These are phyloP conservation scores for Apodemus agrarius DNA, from an alignment of 2,797 vertebrate species.

Conservation along the genomic window DNA sequence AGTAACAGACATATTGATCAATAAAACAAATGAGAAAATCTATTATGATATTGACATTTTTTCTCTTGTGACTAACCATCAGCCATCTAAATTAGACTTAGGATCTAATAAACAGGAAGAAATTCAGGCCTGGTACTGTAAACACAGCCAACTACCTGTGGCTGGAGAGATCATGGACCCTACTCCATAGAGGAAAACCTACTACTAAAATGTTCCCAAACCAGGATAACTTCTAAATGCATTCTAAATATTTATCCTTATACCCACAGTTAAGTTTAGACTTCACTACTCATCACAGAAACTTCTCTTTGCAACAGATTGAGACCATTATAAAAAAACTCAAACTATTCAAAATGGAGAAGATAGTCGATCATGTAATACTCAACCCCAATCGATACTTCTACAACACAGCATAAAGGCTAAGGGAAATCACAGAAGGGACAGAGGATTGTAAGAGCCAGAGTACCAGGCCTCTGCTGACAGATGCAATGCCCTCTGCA, in stretches of 20 bases:
- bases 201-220: background rate
- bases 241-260: background rate
- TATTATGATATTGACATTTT: background rate
- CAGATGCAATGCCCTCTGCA: background rate
- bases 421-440: background rate
- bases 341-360: background rate
- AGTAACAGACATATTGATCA: background rate
- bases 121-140: background rate
- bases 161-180: background rate
- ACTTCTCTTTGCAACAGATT: background rate
- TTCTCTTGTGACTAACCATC: background rate
- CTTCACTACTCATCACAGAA: background rate
- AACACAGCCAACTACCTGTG: background rate
- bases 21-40: constrained; percentile 21
- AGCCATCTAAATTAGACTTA: background rate
- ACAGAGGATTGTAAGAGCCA: background rate
- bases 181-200: background rate
- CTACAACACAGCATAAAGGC: background rate
- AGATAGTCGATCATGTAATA: background rate
- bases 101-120: background rate
- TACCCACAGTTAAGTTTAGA: background rate
- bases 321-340: background rate
- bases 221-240: background rate
- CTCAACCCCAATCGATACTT: background rate
- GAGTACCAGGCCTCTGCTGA: background rate